Conservation (phyloP, 2,888 invertebrate species). For the Endotricha flammealis region DNA sequence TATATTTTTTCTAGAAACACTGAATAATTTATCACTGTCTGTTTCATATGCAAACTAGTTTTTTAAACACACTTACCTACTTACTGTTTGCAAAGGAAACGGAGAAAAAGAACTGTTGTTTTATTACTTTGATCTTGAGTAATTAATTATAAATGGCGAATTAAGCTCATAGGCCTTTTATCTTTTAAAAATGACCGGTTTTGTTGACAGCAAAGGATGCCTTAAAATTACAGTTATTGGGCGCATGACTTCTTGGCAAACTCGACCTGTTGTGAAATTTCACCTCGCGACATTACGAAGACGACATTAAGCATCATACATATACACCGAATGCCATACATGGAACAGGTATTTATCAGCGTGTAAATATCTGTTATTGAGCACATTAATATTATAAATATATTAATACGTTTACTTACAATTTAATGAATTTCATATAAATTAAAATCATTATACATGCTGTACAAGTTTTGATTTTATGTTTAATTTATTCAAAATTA, state of each 20-base stretch:
- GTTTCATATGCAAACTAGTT: background rate
- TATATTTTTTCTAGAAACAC: too few species aligned
- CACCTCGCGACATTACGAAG: slow-evolving; percentile 5
- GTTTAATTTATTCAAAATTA: too few species aligned
- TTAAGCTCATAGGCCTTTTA: slow-evolving; percentile 2
- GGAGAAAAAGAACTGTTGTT: slow-evolving; percentile 1
- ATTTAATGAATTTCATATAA: too few species aligned
- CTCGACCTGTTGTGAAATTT: slow-evolving; percentile 6
- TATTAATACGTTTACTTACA: too few species aligned
- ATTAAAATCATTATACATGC: too few species aligned
- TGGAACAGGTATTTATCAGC: background rate
- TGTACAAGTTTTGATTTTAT: too few species aligned
- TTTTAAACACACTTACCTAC: background rate
- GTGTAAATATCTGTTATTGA: background rate
- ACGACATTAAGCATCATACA: background rate
- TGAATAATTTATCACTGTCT: too few species aligned
- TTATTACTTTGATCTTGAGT: background rate
- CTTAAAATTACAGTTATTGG: slow-evolving; percentile 8
- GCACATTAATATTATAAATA: too few species aligned
- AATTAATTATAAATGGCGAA: slow-evolving; percentile 1
- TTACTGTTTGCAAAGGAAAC: background rate
- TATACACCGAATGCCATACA: background rate
- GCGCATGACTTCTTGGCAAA: slow-evolving; percentile 4
- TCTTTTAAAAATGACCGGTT: background rate
- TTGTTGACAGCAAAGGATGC: slow-evolving; percentile 1